Evolutionary conservation across 2,888 invertebrate species (phyloP), one percentile per base, ranked within the genome.

Genomic region (Luffia ferchaultella): DNA sequence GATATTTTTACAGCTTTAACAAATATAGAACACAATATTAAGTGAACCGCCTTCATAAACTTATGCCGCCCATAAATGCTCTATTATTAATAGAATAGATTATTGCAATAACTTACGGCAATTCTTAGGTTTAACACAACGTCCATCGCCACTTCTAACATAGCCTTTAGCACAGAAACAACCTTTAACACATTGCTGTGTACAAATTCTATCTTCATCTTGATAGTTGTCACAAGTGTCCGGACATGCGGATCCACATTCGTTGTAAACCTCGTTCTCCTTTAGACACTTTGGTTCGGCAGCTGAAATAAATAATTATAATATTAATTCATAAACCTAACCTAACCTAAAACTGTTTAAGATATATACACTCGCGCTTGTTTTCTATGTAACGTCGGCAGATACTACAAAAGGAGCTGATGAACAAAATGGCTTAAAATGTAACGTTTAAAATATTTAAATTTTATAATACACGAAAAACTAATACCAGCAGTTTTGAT

Each of bases 111-210:
- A 50, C 52, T 49, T 50, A 50, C 48, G 49, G 42, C 53, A 50
- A 20, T 55, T 45, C 43, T 47, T 30, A 12, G 49, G 42, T 41
- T 48, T 46, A 18, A 59, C 43, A 45, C 58, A 59, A 40, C 44
- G 41, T 18, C 56, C 54, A 16, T 49, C 48, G 1, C 20, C 20
- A 20, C 20, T 42, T 7, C 55, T 51, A 15, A 56, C 53, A 2
- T 52, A 47, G 7, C 55, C 55, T 15, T 51, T 30, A 45, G 49
- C 49, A 46, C 60, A 60, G 48, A 52, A 55, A 44, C 57, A 57
- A 2, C 56, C 57, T 3, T 12, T 9, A 5, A 49, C 50, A 48
- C 55, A 57, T 18, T 54, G 50, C 15, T 47, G 16, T 1, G 50
- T 51, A 18, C 54, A 54, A 1, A 43, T 9, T 18, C 45, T 30